Base-by-base conservation (phyloP, 1,140 invertebrate genomes). In the Catajapyx aquilonaris region DNA sequence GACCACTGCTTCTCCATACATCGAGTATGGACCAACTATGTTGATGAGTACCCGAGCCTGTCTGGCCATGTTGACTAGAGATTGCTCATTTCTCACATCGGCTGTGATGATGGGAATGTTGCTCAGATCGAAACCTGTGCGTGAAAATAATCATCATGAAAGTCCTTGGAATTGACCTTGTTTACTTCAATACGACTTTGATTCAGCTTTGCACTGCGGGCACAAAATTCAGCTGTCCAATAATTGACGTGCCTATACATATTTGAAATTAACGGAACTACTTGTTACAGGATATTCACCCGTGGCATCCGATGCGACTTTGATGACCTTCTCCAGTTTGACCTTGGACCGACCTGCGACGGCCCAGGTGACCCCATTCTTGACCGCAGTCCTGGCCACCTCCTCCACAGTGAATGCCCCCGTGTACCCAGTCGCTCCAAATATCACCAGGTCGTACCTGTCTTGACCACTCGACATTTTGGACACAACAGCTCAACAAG, bases 1-100 rank as follows among this genome's bases (percentile, higher is more conserved):
- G 0, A 95, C 74, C 11, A 96, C 79, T n/a, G 71, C 60, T 51
- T 94, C 85, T 3, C 91, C 91, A 59, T 73, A 84, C 48, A 86
- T 76, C 31, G 74, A 63, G 56, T 86, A 95, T 23, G 86, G 87
- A 1, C 87, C 88, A 43, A 81, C 80, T 60, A 78, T 85, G 53
- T 88, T 94, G 0, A 88, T 60, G 10, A 95, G 44, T 2, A 88
- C 63, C 48, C 66, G 73, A 3, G 76, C 66, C 48, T 71, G 62
- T 35, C 62, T 52, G 37, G 81, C 74, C 81, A 94, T 90, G 32
- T 65, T 59, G 17, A 62, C 51, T 3, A 94, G 50, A 0, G 78
- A 81, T 4, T 69, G 55, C 40, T 71, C 59, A 56, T 84, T 69
- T 16, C 64, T 62, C 1, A 84, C 57, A 54, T 94, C 81, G 4